phyloP scores from a whole-genome alignment of 2,113 vertebrate genomes.

The Hippocampus barbouri region DNA sequence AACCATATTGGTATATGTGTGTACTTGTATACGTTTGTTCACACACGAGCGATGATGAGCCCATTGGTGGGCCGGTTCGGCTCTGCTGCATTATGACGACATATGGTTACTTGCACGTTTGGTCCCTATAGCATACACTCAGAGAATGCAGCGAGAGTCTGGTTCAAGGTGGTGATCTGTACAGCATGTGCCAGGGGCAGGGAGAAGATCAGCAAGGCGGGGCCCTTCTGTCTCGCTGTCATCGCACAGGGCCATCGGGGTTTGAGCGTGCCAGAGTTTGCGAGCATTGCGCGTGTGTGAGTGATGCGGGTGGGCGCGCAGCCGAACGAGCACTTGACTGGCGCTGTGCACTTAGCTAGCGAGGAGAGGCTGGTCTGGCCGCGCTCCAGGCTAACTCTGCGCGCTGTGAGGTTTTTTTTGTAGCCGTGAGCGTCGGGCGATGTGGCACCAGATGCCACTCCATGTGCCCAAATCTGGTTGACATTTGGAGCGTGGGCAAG shows the following conservation, averaged over 20 bases:
- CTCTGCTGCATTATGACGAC: not conserved
- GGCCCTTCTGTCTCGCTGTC: slow-evolving; percentile 71
- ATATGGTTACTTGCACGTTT: not conserved
- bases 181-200: slow-evolving; percentile 61
- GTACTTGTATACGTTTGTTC: not conserved
- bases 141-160: slow-evolving; percentile 31
- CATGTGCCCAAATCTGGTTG: slow-evolving; percentile 96
- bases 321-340: slow-evolving; percentile 72
- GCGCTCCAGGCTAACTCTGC: slow-evolving; percentile 64
- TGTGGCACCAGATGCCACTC: slow-evolving; percentile 96
- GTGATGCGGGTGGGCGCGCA: slow-evolving; percentile 62
- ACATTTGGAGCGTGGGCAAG: slow-evolving; percentile 88
- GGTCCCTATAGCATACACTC: slow-evolving; percentile 20
- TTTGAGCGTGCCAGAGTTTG: slow-evolving; percentile 60
- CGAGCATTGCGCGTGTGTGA: slow-evolving; percentile 42
- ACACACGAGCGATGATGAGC: not conserved
- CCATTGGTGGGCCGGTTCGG: not conserved
- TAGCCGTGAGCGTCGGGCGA: slow-evolving; percentile 77
- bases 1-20: not conserved
- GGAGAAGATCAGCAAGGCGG: slow-evolving; percentile 59
- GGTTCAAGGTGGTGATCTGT: slow-evolving; percentile 45
- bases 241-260: slow-evolving; percentile 61
- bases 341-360: slow-evolving; percentile 68
- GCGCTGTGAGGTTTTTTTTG: slow-evolving; percentile 80
- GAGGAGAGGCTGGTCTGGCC: slow-evolving; percentile 64